Evolutionary conservation across 2,113 vertebrate genomes (phyloP), one percentile per base, ranked within the genome.

Genomic region (Oreochromis niloticus): DNA sequence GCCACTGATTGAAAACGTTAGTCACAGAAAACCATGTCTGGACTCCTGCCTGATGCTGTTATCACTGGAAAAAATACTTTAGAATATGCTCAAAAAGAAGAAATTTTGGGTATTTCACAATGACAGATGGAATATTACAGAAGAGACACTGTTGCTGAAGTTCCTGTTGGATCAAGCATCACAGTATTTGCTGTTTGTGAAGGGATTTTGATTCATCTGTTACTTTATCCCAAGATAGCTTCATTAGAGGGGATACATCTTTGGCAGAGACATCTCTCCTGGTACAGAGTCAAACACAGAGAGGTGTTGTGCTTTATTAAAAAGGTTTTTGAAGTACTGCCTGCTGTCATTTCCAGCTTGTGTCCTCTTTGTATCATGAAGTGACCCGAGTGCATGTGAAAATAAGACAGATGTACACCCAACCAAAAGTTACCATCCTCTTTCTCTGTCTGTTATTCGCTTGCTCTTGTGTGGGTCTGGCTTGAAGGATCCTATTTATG

Each of bases 321-420:
- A 61, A 48, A 80, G 39, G 8, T 34, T 71, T 89, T 78, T 86
- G 56, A 91, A 89, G 52, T 24, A 30, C 9, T 34, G 80, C 59
- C 66, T 90, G 87, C 55, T 82, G 83, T 92, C 52, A 79, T 91
- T 93, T 88, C 85, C 87, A 63, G 39, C 27, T 8, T n/a, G 34
- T 41, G 50, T 82, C 81, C 68, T 85, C 71, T 34, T 78, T 50
- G 34, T 59, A 11, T 83, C 39, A 52, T 3, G 24, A 43, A 83
- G 27, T 9, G 43, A 90, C 84, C 81, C n/a, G 57, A 88, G 61
- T 86, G 84, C 89, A 85, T 87, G 54, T 75, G 85, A 43, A 82
- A 90, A 9, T 11, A 57, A 88, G 86, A 87, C 88, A 75, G 52
- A 88, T 93, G 54, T 66, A 27, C 71, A 32, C 87, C 81, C 39